Percentiles rank a stretch among this genome's conserved stretches.
Conservation (phyloP, 1,140 invertebrate genomes). For the Diorhabda sublineata region DNA sequence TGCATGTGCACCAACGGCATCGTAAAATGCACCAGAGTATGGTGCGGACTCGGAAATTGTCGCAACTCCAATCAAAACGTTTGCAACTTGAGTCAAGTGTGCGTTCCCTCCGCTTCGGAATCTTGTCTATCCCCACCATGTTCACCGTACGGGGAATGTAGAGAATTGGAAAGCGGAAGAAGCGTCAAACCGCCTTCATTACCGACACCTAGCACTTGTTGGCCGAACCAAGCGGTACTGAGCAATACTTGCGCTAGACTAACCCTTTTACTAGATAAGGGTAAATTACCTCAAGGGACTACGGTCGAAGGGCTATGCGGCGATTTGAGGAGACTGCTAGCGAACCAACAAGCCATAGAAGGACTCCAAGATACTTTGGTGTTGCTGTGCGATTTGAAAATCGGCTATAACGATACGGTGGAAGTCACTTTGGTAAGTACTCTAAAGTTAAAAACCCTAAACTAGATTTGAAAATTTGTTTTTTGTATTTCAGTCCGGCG, state of each 20-base stretch:
- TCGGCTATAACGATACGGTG: slow-evolving; percentile 73
- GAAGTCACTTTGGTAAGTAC: slow-evolving; percentile 80
- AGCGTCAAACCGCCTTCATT: slow-evolving; percentile 70
- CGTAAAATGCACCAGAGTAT: slow-evolving; percentile 77
- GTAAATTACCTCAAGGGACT: slow-evolving; percentile 61
- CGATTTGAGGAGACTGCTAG: slow-evolving; percentile 63
- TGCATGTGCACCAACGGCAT: slow-evolving; percentile 72
- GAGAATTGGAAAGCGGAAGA: slow-evolving; percentile 65
- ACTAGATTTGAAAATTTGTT: background rate
- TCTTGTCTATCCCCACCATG: slow-evolving; percentile 75
- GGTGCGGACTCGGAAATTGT: slow-evolving; percentile 80
- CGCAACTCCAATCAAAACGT: slow-evolving; percentile 52
- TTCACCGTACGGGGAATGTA: slow-evolving; percentile 75
- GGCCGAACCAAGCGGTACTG: slow-evolving; percentile 67
- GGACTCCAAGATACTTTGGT: slow-evolving; percentile 57
- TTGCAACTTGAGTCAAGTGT: slow-evolving; percentile 62
- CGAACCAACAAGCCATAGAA: slow-evolving; percentile 55
- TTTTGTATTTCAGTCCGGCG: slow-evolving; percentile 50
- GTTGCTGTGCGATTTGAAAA: slow-evolving; percentile 76
- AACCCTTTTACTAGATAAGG: slow-evolving; percentile 65
- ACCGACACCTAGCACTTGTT: slow-evolving; percentile 70
- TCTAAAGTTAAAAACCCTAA: no score
- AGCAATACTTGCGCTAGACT: slow-evolving; percentile 71
- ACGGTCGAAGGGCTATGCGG: slow-evolving; percentile 69
- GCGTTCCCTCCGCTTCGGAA: slow-evolving; percentile 69